phyloP scores from a whole-genome alignment of 2,113 vertebrate genomes.

The Sialia sialis region DNA sequence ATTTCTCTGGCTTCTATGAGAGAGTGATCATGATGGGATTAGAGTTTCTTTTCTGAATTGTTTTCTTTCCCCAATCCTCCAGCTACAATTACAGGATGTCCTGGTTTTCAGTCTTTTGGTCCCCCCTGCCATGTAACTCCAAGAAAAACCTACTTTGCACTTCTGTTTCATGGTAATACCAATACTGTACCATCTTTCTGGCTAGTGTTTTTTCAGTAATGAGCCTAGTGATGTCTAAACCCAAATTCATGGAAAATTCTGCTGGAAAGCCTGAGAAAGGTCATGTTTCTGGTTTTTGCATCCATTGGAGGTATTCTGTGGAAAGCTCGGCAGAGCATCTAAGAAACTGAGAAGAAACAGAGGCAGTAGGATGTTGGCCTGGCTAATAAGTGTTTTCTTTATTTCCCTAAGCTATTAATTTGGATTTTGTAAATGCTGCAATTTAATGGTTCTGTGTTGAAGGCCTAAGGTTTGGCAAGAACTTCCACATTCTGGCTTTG shows the following conservation, averaged over 20 bases:
- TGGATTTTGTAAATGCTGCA: neutral
- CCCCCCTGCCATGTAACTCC: neutral
- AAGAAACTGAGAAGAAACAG: neutral
- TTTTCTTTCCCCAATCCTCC: neutral
- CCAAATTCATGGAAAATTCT: neutral
- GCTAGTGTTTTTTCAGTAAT: neutral
- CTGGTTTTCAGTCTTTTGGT: neutral
- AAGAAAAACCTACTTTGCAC: neutral
- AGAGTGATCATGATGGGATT: constrained; percentile 28
- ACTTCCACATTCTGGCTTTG: neutral
- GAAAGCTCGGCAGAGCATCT: neutral
- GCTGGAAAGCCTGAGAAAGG: constrained; percentile 2
- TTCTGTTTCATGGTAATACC: neutral
- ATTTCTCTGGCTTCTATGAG: constrained; percentile 48
- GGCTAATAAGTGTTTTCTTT: neutral
- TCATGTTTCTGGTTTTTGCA: neutral
- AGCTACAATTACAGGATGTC: constrained; percentile 11
- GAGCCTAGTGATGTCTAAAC: neutral
- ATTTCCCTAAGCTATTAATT: neutral
- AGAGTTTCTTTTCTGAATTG: neutral
- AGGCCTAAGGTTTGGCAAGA: neutral
- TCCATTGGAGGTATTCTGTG: neutral
- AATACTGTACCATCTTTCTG: neutral
- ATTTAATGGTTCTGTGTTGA: neutral
- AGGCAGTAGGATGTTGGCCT: neutral